Evolutionary conservation across 1,140 invertebrate genomes (phyloP).

Genomic region (Aphis craccivora): DNA sequence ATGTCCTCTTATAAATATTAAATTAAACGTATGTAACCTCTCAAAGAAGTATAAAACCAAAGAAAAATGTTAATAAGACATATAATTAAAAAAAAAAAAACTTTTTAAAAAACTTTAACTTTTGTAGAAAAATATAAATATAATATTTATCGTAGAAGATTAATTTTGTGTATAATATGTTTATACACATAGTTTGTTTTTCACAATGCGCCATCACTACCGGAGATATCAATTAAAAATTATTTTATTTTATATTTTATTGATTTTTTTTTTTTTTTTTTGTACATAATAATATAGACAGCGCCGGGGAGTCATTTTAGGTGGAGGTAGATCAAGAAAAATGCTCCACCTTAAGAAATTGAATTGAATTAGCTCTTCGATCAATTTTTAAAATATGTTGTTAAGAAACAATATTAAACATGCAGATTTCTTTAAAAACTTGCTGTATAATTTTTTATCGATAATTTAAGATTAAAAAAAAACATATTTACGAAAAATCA

Average conservation of each 20-base stretch:
- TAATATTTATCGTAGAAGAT: background rate
- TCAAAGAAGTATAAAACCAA: background rate
- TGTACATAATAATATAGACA: background rate
- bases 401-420: too few relatives aligned
- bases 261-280: background rate
- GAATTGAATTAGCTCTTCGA: too few relatives aligned
- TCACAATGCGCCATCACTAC: background rate
- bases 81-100: background rate
- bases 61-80: background rate
- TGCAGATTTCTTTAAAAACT: too few relatives aligned
- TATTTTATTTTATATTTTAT: background rate
- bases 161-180: background rate
- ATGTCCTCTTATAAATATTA: background rate
- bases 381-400: too few relatives aligned
- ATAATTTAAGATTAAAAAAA: too few relatives aligned
- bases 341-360: background rate
- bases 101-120: background rate
- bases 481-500: too few relatives aligned
- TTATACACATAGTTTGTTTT: background rate
- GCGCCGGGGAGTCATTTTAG: rapidly evolving
- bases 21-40: background rate
- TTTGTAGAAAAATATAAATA: background rate
- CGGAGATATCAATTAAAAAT: background rate
- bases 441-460: too few relatives aligned
- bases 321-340: background rate